A percentile compares a stretch with the other conserved stretches of the same genome.
Conservation (phyloP, 1,140 invertebrate species). For the Euwallacea similis region DNA sequence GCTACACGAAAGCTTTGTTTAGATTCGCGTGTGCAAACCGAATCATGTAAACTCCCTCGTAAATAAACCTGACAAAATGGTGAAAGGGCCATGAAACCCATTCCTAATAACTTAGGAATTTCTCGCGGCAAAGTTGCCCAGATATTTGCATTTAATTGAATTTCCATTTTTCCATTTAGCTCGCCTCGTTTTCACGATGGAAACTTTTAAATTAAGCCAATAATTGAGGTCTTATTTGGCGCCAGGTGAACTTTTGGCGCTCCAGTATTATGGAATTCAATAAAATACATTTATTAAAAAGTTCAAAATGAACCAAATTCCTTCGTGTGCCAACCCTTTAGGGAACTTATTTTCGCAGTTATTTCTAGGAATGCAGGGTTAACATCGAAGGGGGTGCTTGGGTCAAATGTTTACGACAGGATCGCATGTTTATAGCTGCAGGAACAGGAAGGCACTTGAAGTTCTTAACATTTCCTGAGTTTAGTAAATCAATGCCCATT, state of each 20-base stretch:
- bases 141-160: slow-evolving; percentile 22
- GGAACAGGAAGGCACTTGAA: slow-evolving; percentile 47
- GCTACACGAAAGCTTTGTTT: background rate
- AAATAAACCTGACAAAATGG: background rate
- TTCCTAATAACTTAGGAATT: background rate
- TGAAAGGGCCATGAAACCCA: background rate
- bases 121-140: background rate
- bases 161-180: slow-evolving; percentile 20
- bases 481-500: slow-evolving; percentile 44
- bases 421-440: slow-evolving; percentile 42
- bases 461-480: slow-evolving; percentile 47
- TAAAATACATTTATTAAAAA: too few species aligned
- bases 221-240: background rate
- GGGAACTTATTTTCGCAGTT: background rate
- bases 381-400: slow-evolving; percentile 8
- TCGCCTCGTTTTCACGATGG: slow-evolving; percentile 2
- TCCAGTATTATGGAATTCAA: too few species aligned
- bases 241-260: too few species aligned
- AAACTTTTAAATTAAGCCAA: slow-evolving; percentile 21
- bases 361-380: slow-evolving; percentile 1
- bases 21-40: background rate
- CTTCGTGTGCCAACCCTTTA: too few species aligned
- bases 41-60: background rate
- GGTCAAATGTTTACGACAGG: slow-evolving; percentile 43
- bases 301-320: too few species aligned